Percentiles rank a stretch among this genome's conserved stretches.
These are phyloP conservation scores for Catharus minimus DNA, from an alignment of 2,113 vertebrate species.

Conservation along the genomic window DNA sequence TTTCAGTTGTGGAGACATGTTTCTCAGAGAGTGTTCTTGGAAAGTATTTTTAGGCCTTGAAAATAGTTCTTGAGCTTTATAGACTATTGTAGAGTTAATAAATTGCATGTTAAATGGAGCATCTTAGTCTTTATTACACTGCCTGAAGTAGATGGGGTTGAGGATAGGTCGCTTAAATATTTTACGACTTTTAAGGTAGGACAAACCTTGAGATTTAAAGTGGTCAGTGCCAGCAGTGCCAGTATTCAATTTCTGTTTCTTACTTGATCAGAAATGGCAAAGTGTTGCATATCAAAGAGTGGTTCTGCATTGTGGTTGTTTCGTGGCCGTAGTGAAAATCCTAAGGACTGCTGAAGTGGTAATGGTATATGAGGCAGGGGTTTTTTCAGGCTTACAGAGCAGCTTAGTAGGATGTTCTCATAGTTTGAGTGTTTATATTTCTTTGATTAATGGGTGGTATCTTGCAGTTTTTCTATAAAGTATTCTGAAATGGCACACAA, in stretches of 20 bases:
- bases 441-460: not conserved
- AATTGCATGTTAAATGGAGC: not conserved
- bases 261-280: not conserved
- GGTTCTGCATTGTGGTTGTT: not conserved
- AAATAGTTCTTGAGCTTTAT: not conserved
- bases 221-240: not conserved
- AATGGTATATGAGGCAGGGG: accelerated
- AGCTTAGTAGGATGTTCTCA: not conserved
- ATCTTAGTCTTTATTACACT: not conserved
- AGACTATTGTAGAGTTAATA: not conserved
- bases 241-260: not conserved
- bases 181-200: not conserved
- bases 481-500: not conserved
- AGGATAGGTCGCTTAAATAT: not conserved
- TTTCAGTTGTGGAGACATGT: not conserved
- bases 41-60: not conserved
- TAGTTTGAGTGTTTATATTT: not conserved
- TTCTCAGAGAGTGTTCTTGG: not conserved
- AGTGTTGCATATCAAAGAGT: not conserved
- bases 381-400: not conserved
- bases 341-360: not conserved
- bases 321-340: not conserved
- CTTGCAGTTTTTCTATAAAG: not conserved
- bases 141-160: not conserved
- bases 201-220: not conserved